Base-by-base conservation (phyloP, 2,888 invertebrate genomes). In the Dasysyrphus tricinctus region DNA sequence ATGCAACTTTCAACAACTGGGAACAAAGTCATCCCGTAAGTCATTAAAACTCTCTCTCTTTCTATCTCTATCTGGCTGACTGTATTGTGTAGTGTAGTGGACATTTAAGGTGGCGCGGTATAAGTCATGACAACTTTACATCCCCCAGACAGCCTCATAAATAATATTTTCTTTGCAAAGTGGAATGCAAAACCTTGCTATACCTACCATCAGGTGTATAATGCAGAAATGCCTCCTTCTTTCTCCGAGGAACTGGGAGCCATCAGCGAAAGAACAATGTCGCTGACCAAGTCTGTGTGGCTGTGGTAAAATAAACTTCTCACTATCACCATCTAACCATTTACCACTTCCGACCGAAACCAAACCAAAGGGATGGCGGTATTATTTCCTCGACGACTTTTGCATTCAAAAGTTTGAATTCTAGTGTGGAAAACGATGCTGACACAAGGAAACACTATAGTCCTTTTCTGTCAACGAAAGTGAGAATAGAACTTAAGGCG, bases 381-480 rank as follows among this genome's bases (percentile, higher is more conserved):
- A 49, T 61, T 16, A 49, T 49, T 65, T 65, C 3, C 34, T 49
- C 49, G 19, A 49, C 54, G 54, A 65, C 59, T 85, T 85, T 75
- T 75, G 59, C 57, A 86, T 86, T 79, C 59, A 82, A 82, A 86
- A 82, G 47, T 86, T 86, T 82, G 86, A 79, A 82, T 86, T 75
- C 86, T 75, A 75, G 82, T 86, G 79, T 82, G 78, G 86, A 86
- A 82, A 80, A 74, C 80, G 76, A 84, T 80, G 80, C 84, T 84
- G 84, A 80, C 83, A 79, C 63, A 44, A 80, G 76, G 57, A 63
- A 65, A 39, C 81, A 86, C 74, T 75, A 67, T 65, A 59, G 72
- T 75, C 67, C 75, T 72, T 47, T 67, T 65, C 86, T 86, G 86
- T 86, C 86, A 86, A 82, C 86, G 78, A 86, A 86, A 86, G 79